Conservation (phyloP, 2,113 vertebrate genomes). For the Notarius lentiginosus region DNA sequence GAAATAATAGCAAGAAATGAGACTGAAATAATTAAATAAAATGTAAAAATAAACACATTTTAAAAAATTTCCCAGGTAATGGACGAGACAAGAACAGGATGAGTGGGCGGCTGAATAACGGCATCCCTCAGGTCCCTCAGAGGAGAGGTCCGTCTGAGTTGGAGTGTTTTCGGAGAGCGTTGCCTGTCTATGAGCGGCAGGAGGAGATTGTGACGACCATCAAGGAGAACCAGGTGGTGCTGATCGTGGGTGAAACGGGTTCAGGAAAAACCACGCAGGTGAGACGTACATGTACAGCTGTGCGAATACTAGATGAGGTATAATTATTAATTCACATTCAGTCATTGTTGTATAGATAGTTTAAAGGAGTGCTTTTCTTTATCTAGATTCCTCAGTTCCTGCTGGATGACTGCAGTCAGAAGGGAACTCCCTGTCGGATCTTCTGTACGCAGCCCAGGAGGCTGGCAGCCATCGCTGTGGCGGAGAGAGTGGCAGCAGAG, state of each 20-base stretch:
- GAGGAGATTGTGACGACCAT: conserved; percentile 87
- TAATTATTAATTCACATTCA: background rate
- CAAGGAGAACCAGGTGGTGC: conserved; percentile 83
- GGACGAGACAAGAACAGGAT: conserved; percentile 77
- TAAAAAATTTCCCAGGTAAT: conserved; percentile 54
- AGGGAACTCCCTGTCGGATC: conserved; percentile 83
- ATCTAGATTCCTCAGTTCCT: conserved; percentile 93
- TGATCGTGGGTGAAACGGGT: conserved; percentile 93
- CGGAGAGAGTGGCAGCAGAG: conserved; percentile 93
- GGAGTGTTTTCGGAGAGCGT: conserved; percentile 81
- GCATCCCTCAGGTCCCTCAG: conserved; percentile 86
- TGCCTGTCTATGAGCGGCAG: conserved; percentile 84
- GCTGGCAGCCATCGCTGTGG: conserved; percentile 87
- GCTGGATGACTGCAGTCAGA: conserved; percentile 84
- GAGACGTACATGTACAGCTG: conserved; percentile 19
- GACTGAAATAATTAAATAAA: background rate
- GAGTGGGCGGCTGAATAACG: conserved; percentile 80
- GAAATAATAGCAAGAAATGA: background rate
- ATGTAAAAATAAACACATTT: background rate
- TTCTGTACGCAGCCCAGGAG: conserved; percentile 94
- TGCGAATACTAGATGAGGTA: background rate
- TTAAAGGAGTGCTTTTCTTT: background rate
- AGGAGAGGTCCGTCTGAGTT: conserved; percentile 81
- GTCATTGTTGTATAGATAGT: background rate
- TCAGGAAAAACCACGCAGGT: conserved; percentile 99